Conservation (phyloP, 2,888 invertebrate genomes). For the Phortica magna region DNA sequence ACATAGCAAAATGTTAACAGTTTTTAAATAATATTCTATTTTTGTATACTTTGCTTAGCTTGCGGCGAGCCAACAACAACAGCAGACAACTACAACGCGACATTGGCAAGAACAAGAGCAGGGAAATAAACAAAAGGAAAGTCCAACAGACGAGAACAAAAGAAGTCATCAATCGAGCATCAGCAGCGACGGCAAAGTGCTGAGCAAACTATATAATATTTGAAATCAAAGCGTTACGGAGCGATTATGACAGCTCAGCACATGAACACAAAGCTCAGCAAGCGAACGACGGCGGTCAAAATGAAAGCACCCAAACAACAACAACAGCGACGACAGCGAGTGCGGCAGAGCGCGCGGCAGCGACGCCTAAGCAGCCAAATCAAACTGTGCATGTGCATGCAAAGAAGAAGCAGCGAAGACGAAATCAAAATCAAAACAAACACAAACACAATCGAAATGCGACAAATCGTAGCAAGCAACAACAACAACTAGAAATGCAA, state of each 20-base stretch:
- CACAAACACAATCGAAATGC: constrained; percentile 28
- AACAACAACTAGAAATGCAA: constrained; percentile 32
- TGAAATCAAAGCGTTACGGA: constrained; percentile 75
- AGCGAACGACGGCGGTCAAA: constrained; percentile 75
- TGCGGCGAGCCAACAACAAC: not conserved
- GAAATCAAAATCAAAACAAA: constrained; percentile 40
- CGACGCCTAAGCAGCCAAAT: constrained; percentile 27
- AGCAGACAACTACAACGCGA: not conserved
- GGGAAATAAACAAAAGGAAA: constrained; percentile 29
- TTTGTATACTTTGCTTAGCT: not conserved
- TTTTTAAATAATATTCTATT: not conserved
- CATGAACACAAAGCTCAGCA: constrained; percentile 66
- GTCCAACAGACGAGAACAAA: not conserved
- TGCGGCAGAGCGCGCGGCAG: not conserved
- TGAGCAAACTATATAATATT: constrained; percentile 74
- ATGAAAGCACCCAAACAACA: constrained; percentile 62
- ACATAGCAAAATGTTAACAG: not conserved
- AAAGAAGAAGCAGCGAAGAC: constrained; percentile 29
- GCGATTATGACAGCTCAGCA: constrained; percentile 65
- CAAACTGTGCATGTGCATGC: not conserved
- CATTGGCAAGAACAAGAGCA: not conserved
- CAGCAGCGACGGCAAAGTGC: constrained; percentile 40
- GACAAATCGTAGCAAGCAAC: constrained; percentile 38
- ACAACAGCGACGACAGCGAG: constrained; percentile 30
- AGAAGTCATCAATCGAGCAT: not conserved